Evolutionary conservation across 2,888 invertebrate genomes (phyloP), one percentile per base, ranked within the genome.

Genomic region (Cloeon dipterum): DNA sequence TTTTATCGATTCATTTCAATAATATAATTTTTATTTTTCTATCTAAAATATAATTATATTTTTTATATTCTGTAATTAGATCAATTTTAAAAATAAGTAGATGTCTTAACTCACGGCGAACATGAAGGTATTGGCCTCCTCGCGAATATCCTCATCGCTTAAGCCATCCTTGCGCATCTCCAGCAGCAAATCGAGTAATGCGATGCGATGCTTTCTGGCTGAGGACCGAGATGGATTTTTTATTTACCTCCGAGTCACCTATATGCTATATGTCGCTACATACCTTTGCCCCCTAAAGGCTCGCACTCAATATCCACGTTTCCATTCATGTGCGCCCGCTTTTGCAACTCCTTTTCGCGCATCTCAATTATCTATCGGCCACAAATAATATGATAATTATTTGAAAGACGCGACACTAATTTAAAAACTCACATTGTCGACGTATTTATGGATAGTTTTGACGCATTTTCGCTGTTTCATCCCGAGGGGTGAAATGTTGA

Each of bases 151-250:
- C 3, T 43, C 40, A 36, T 56, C 53, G 3, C 50, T 45, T 3
- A 57, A 46, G 1, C 58, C 61, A 13, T 58, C 50, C 3, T 58
- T 47, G 1, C 58, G 54, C 43, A 58, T 52, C 42, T 62, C 58
- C 14, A 70, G 50, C 3, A 69, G 46, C 43, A 66, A 48, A 48
- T 69, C 68, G 21, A 68, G 51, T 42, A 67, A 58, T 2, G 66
- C 65, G 16, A 59, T 46, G 17, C 56, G 50, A 21, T 8, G 8
- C 11, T 25, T n/a, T n/a, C n/a, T 10, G 8, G 11, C 8, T 8
- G 11, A n/a, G n/a, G 11, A 25, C 10, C 8, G 25, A 17, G 11
- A 4, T n/a, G n/a, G n/a, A n/a, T n/a, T n/a, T n/a, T n/a, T n/a
- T n/a, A n/a, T n/a, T n/a, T n/a, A n/a, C n/a, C n/a, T 23, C 7